These are phyloP conservation scores for Platyura marginata DNA, from an alignment of 1,140 invertebrate species.

Conservation along the genomic window DNA sequence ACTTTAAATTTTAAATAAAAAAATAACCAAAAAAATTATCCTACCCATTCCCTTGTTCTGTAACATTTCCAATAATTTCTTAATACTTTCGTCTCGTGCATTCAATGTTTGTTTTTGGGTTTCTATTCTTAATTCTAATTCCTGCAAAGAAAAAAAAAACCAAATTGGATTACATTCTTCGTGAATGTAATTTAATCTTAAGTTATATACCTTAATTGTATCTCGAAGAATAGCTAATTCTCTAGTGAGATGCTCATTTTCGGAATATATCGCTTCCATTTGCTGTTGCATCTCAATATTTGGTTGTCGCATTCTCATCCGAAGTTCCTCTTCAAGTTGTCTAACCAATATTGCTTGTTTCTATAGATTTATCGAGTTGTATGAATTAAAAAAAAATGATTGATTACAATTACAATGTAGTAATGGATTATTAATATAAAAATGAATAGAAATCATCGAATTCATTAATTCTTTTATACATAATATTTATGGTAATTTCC, in stretches of 20 bases:
- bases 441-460: too few species aligned
- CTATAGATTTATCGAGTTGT: too few species aligned
- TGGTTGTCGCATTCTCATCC: conserved; percentile 65
- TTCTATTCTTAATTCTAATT: conserved; percentile 89
- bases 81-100: conserved; percentile 93
- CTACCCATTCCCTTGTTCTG: conserved; percentile 92
- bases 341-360: conserved; percentile 91
- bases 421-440: too few species aligned
- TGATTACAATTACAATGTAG: too few species aligned
- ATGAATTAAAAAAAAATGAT: too few species aligned
- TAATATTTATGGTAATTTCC: too few species aligned
- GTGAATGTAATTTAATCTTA: too few species aligned
- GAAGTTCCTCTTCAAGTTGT: conserved; percentile 80
- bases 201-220: conserved; percentile 74
- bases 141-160: too few species aligned
- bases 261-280: conserved; percentile 77
- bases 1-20: conserved; percentile 13
- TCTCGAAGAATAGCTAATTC: conserved; percentile 89
- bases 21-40: conserved; percentile 25
- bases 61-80: conserved; percentile 95
- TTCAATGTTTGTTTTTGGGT: conserved; percentile 94
- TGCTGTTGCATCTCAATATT: conserved; percentile 81
- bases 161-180: too few species aligned
- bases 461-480: too few species aligned
- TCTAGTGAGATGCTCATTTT: conserved; percentile 86